These are phyloP conservation scores for Sebastes fasciatus DNA, from an alignment of 2,113 vertebrate genomes.

Conservation along the genomic window DNA sequence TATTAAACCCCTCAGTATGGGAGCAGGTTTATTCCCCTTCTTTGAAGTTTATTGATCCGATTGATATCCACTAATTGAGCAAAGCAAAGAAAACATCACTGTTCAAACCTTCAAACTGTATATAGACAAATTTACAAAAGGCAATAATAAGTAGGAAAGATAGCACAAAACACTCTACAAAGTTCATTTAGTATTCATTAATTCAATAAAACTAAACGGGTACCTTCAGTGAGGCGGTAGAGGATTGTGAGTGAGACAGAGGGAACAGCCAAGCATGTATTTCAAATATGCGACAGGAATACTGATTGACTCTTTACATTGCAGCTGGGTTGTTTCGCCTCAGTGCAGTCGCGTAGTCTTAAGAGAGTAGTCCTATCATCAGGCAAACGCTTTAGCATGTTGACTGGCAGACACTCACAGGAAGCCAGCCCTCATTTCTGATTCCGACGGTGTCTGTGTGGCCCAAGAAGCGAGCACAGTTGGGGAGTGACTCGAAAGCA, in stretches of 20 bases:
- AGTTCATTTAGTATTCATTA: too few species aligned
- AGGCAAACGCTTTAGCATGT: slow-evolving; percentile 58
- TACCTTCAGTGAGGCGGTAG: not conserved
- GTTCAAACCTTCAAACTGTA: not conserved
- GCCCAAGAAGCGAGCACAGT: slow-evolving; percentile 61
- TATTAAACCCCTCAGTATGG: not conserved
- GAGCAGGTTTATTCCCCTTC: not conserved
- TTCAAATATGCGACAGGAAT: slow-evolving; percentile 56
- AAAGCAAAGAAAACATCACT: not conserved
- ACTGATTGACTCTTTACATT: slow-evolving; percentile 48
- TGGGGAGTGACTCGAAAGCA: slow-evolving; percentile 73
- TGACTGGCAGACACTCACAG: slow-evolving; percentile 57
- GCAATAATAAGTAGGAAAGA: not conserved
- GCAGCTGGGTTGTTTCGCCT: slow-evolving; percentile 32
- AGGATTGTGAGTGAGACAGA: slow-evolving; percentile 21
- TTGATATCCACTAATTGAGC: not conserved
- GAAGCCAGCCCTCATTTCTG: slow-evolving; percentile 54
- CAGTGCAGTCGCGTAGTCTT: slow-evolving; percentile 37
- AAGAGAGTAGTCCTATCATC: slow-evolving; percentile 57
- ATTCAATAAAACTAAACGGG: not conserved
- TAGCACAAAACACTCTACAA: not conserved
- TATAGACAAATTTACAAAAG: not conserved
- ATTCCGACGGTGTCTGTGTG: slow-evolving; percentile 65
- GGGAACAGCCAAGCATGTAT: slow-evolving; percentile 33
- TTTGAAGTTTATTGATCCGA: not conserved